Base-by-base conservation (phyloP, 2,797 vertebrate species). In the Sylvia borin region DNA sequence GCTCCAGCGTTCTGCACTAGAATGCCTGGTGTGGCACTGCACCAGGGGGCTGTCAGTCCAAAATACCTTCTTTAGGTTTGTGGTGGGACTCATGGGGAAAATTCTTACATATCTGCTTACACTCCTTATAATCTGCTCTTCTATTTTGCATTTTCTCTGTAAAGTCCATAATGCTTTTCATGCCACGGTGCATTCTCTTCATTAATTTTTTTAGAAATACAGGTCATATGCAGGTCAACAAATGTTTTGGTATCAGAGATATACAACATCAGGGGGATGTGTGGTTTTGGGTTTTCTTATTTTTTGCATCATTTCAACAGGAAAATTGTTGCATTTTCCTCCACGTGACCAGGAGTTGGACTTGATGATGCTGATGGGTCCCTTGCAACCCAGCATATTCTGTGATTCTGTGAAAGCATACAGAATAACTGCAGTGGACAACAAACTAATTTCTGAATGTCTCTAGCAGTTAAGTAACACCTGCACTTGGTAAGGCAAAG, bases 1-100 rank as follows among this genome's bases (percentile, higher is more conserved):
- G 16, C 12, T 13, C 19, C 26, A 14, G 13, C 0, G 0, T 20
- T 48, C 66, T 36, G 57, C 51, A 13, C 27, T 13, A 0, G 17
- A 11, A 2, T 27, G 62, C 29, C 32, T 54, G 55, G 55, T 31
- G 31, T 34, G 40, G 29, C 29, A 40, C 51, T 68, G 36, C 21
- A 29, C 43, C 1, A 5, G 13, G 7, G 16, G 16, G 5, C 70
- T 89, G 40, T 4, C 17, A 62, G 31, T 20, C 38, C 68, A 60
- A 68, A 90, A 68, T 22, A 26, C 40, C 17, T 57, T 65, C 38
- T 36, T 67, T 31, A 51, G 32, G 21, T 42, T 57, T 84, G 38
- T 17, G 22, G 16, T 54, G 19, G 45, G 29, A 36, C n/a, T 48
- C 43, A 24, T 0, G 3, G 16, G 32, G 61, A 67, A 64, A 93